Evolutionary conservation across 2,113 vertebrate genomes (phyloP), one percentile per base, ranked within the genome.

Genomic region (Ciconia boyciana): DNA sequence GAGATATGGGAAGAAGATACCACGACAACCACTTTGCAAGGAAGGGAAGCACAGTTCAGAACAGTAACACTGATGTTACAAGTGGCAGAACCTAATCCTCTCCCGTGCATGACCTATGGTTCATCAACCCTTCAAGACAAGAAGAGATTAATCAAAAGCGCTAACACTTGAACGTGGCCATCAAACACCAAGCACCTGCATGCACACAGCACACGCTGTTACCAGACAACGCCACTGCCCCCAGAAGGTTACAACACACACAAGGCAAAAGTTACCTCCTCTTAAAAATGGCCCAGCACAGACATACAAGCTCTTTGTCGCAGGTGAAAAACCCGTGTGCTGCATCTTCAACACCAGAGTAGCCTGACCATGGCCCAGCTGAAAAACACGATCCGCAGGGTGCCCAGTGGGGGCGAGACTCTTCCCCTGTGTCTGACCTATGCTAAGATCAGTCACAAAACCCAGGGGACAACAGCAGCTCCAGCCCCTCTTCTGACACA

Each of bases 191-290:
- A 78, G 69, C 20, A 76, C 72, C 31, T 43, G 55, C 49, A n/a
- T 1, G 29, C n/a, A 41, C 26, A 4, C 29, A 34, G 58, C 48
- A 32, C n/a, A 28, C 0, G 0, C 29, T 34, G n/a, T 12, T 29
- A 39, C 24, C 52, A 86, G 62, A 34, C 49, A 84, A 20, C 6
- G 3, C 21, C 82, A 58, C 16, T 36, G 60, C 26, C 51, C 31
- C 41, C 41, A 79, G 69, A 51, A n/a, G 60, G 51, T 51, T 68
- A 82, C 26, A 79, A 87, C 83, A 69, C 3, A 44, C 41, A 22
- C 19, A 46, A 10, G 25, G 13, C 21, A 78, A 21, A 76, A 79
- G n/a, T 39, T 13, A 26, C 7, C 11, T 70, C 18, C 28, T 83
- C n/a, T 68, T 55, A 51, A n/a, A 90, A 95, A 68, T 6, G 16